Evolutionary conservation across 2,797 vertebrate genomes (phyloP).

Genomic region (Hemitrygon akajei): DNA sequence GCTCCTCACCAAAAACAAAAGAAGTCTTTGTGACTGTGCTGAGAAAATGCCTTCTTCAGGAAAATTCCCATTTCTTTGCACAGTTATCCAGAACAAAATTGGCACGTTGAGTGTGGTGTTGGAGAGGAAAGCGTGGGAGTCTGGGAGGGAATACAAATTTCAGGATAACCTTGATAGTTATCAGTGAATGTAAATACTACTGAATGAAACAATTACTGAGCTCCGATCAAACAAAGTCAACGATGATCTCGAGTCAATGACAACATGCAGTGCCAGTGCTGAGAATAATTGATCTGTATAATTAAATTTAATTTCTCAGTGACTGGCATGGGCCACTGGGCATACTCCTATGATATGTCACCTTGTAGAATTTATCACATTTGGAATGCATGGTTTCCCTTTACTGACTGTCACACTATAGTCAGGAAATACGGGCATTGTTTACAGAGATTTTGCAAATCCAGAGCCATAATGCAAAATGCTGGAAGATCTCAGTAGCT

Average conservation of each 20-base stretch:
- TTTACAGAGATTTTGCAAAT: too few species aligned
- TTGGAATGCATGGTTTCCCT: not conserved
- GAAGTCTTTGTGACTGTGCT: not conserved
- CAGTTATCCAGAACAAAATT: not conserved
- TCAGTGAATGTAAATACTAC: constrained; percentile 16
- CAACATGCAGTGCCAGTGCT: not conserved
- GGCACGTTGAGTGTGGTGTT: not conserved
- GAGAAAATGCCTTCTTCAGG: not conserved
- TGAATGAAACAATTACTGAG: not conserved
- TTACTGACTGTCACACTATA: not conserved
- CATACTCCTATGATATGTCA: not conserved
- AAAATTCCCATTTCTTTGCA: not conserved
- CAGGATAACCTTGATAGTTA: constrained; percentile 27
- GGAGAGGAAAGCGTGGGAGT: not conserved
- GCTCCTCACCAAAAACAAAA: not conserved
- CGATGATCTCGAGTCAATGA: not conserved
- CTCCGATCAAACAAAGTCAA: not conserved
- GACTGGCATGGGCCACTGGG: too few species aligned
- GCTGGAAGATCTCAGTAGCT: too few species aligned
- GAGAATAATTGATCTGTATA: not conserved
- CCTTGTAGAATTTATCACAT: not conserved
- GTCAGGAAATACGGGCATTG: not conserved
- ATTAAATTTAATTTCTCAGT: not conserved
- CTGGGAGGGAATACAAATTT: constrained; percentile 5
- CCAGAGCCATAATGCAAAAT: too few species aligned